Conservation (phyloP, 1,140 invertebrate species). For the Phenacoccus solenopsis region DNA sequence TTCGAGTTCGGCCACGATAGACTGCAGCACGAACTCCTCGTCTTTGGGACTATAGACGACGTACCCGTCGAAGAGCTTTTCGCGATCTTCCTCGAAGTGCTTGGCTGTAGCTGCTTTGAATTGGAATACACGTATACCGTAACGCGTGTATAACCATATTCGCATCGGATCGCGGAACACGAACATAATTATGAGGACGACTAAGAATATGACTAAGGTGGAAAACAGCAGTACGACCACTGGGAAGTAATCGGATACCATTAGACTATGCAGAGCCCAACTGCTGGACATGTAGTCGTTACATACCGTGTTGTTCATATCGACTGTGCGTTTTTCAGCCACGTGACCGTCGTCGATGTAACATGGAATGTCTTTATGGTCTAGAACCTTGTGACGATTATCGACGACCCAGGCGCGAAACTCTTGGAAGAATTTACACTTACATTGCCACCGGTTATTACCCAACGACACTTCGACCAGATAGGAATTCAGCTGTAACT, state of each 20-base stretch:
- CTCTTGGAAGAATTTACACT: slow-evolving; percentile 76
- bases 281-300: slow-evolving; percentile 69
- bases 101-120: slow-evolving; percentile 37
- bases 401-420: slow-evolving; percentile 70
- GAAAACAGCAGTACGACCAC: slow-evolving; percentile 58
- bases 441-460: slow-evolving; percentile 76
- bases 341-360: slow-evolving; percentile 60
- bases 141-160: slow-evolving; percentile 76
- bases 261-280: slow-evolving; percentile 67
- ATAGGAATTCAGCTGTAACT: slow-evolving; percentile 54
- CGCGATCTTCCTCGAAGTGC: slow-evolving; percentile 52
- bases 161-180: slow-evolving; percentile 72
- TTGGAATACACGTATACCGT: slow-evolving; percentile 62
- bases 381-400: slow-evolving; percentile 63
- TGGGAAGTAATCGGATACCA: slow-evolving; percentile 72
- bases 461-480: slow-evolving; percentile 59
- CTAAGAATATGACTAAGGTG: slow-evolving; percentile 53
- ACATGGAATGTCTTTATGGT: slow-evolving; percentile 64
- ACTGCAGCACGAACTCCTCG: slow-evolving; percentile 74
- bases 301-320: slow-evolving; percentile 68
- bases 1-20: slow-evolving; percentile 71
- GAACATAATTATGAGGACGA: slow-evolving; percentile 58
- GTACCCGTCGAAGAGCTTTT: slow-evolving; percentile 84
- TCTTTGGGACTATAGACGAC: slow-evolving; percentile 87
- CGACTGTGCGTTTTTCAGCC: slow-evolving; percentile 52